Percentiles rank a stretch among this genome's conserved stretches.
These are phyloP conservation scores for Petrolisthes cinctipes DNA, from an alignment of 2,888 invertebrate genomes.

Conservation along the genomic window DNA sequence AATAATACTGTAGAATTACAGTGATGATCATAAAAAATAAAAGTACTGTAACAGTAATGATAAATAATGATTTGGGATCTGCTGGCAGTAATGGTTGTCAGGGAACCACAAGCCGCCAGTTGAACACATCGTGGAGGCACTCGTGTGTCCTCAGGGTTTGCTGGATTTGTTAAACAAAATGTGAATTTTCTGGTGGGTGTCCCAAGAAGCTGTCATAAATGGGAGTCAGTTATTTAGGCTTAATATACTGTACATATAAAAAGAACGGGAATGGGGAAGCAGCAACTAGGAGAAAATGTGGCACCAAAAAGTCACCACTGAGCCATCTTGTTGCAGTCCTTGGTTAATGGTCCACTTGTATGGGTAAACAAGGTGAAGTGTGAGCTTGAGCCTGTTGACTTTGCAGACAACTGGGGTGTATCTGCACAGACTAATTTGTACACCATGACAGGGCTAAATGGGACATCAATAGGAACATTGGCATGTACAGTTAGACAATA, in stretches of 20 bases:
- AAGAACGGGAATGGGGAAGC: conserved; percentile 18
- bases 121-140: conserved; percentile 63
- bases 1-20: background rate
- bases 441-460: conserved; percentile 57
- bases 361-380: conserved; percentile 40
- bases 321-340: conserved; percentile 53
- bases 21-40: background rate
- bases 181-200: conserved; percentile 51
- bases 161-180: conserved; percentile 38
- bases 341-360: conserved; percentile 51
- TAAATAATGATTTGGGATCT: background rate
- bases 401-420: conserved; percentile 40
- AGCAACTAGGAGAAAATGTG: conserved; percentile 16
- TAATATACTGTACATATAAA: conserved; percentile 26
- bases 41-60: background rate
- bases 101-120: background rate
- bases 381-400: conserved; percentile 57
- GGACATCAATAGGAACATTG: conserved; percentile 58
- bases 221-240: conserved; percentile 9
- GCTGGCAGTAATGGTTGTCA: conserved; percentile 13
- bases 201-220: conserved; percentile 55
- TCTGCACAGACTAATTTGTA: conserved; percentile 55
- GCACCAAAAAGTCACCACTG: conserved; percentile 37
- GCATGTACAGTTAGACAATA: conserved; percentile 20
- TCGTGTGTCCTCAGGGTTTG: conserved; percentile 51